Base-by-base conservation (phyloP, 23 tunicate species). In the Ciona savignyi region DNA sequence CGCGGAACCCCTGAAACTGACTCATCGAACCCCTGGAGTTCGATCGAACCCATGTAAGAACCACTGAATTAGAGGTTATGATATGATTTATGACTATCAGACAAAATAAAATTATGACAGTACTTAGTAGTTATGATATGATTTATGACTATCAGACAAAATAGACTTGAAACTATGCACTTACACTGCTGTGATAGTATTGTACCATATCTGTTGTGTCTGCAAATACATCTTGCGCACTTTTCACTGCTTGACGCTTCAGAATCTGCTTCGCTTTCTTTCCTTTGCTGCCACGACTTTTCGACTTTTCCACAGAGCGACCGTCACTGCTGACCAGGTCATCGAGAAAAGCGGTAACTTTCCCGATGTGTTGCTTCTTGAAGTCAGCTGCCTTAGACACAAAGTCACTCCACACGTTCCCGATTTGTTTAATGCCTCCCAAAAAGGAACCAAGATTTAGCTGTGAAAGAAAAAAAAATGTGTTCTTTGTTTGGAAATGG, bases 181-280 rank as follows among this genome's bases (percentile, higher is more conserved):
- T 66, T 34, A 84, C 90, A 33, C 65, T 23, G 30, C 29, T 28
- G 20, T 84, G 90, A 35, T 35, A 80, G 67, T 81, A 60, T 33
- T 42, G 20, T 35, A 76, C 72, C 27, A 87, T 24, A 24, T 76
- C 86, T 20, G 35, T 79, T 2, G 86, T 87, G 19, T 65, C 95
- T 25, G 35, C 51, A 33, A 87, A 49, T 15, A 78, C 80, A 6
- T 86, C 67, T 6, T 48, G 3, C n/a, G 74, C 34, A 3, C 74
- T 30, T 2, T 60, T 27, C 23, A 75, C 73, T 0, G 65, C 25
- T 23, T 61, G 29, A 25, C 30, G 25, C 25, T 35, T 22, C 21
- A 66, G 6, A 25, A 35, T 30, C 25, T 67, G 11, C 56, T 77
- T 25, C 34, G 25, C 35, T 68, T 25, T 15, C 35, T 68, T 21